These are phyloP conservation scores for Tychaedon coryphoeus DNA, from an alignment of 2,113 vertebrate genomes.

Conservation along the genomic window DNA sequence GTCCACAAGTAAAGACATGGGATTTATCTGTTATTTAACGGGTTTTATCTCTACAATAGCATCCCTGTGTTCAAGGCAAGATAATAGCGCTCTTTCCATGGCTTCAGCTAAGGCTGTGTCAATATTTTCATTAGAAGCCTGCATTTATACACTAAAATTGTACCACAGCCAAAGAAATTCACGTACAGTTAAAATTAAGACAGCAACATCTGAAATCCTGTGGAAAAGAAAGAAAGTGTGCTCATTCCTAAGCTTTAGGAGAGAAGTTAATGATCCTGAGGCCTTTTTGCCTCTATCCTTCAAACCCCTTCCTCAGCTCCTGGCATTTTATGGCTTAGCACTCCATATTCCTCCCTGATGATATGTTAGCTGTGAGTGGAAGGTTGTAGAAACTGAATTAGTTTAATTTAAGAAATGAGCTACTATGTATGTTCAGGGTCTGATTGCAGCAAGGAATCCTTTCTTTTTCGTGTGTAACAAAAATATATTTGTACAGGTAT, in stretches of 20 bases:
- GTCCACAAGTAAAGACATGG: not conserved
- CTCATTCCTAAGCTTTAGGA: constrained; percentile 3
- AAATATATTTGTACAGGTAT: not conserved
- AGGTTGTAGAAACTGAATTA: constrained; percentile 40
- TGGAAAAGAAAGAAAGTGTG: not conserved
- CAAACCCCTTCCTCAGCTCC: constrained; percentile 1
- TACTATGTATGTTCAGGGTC: not conserved
- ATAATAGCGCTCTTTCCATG: not conserved
- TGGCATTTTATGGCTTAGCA: constrained; percentile 33
- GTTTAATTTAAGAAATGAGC: not conserved
- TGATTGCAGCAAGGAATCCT: not conserved
- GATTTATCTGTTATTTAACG: not conserved
- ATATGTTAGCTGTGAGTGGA: constrained; percentile 29
- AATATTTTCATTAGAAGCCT: constrained; percentile 59
- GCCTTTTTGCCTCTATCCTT: not conserved
- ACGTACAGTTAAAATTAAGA: not conserved
- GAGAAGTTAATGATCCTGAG: constrained; percentile 11
- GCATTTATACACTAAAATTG: not conserved
- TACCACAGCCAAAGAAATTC: constrained; percentile 13
- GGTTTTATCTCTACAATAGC: constrained; percentile 3
- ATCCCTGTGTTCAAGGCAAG: not conserved
- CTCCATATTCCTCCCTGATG: not conserved
- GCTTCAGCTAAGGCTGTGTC: not conserved
- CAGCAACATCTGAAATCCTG: not conserved
- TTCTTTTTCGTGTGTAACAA: not conserved